Base-by-base conservation (phyloP, 2,888 invertebrate genomes). In the Melangyna quadrimaculata region DNA sequence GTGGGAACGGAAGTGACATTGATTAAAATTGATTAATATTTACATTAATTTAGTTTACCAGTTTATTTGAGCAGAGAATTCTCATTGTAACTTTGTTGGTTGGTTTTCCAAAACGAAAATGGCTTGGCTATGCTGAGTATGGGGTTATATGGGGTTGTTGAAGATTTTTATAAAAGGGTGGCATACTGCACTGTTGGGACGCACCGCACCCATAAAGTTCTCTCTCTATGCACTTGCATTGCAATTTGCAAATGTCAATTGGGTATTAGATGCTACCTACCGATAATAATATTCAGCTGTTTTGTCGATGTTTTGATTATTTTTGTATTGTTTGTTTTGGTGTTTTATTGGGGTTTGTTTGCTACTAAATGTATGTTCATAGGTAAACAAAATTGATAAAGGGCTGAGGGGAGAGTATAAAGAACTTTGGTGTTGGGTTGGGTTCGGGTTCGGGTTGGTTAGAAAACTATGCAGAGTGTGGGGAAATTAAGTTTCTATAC, bases 11-110 rank as follows among this genome's bases (percentile, higher is more conserved):
- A 77, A 86, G 72, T 86, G 86, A 86, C 86, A 80, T 77, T 86
- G 86, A 86, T 86, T 86, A 86, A 86, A 86, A 86, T 86, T 86
- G 86, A 86, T 86, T 86, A 86, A 86, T 86, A 86, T 86, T 86
- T 86, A 86, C 86, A 86, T 86, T 86, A 81, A 86, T 86, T 81
- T 81, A 86, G 86, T 80, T 81, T 77, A 77, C 86, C 80, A 77
- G 81, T 73, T 86, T 86, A 81, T 86, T 86, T 86, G 77, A 74
- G 75, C 35, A 65, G 73, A 65, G 73, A 78, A 78, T 81, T 73
- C 73, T 79, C 73, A 70, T 29, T 74, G 78, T 32, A 67, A 65
- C 22, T 67, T 67, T 67, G 48, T 22, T 51, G 10, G 45, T 65
- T 65, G 45, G 45, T 32, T 45, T 65, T 65, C 12, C 45, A 1